Conservation (phyloP, 2,797 vertebrate genomes). For the Bradypodion pumilum region DNA sequence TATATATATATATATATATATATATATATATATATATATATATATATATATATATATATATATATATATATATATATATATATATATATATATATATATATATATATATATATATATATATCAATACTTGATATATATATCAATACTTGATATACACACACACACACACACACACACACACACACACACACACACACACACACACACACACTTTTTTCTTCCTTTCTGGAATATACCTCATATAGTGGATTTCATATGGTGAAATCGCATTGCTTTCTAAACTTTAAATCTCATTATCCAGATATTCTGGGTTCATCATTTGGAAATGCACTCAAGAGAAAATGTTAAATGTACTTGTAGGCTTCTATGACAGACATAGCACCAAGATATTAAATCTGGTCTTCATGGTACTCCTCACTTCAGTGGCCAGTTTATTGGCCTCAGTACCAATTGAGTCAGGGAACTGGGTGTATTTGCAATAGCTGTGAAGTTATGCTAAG, state of each 20-base stretch:
- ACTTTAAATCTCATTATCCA: background rate
- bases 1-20: too few relatives aligned
- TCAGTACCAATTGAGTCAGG: background rate
- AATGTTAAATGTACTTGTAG: background rate
- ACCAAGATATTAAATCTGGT: background rate
- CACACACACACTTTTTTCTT: too few relatives aligned
- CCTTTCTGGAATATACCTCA: constrained; percentile 24
- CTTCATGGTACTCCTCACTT: background rate
- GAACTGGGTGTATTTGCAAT: background rate
- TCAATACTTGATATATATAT: too few relatives aligned
- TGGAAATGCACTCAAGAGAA: background rate
- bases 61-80: too few relatives aligned
- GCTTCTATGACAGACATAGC: background rate
- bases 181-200: too few relatives aligned
- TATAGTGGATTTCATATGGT: constrained; percentile 24
- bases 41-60: too few relatives aligned
- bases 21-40: too few relatives aligned
- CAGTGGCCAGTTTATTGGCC: background rate
- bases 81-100: too few relatives aligned
- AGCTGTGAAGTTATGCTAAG: background rate
- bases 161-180: too few relatives aligned
- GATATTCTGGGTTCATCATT: background rate
- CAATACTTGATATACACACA: too few relatives aligned
- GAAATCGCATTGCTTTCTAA: constrained; percentile 13
- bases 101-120: too few relatives aligned